phyloP scores from a whole-genome alignment of 2,113 vertebrate genomes.

The Cavia porcellus region DNA sequence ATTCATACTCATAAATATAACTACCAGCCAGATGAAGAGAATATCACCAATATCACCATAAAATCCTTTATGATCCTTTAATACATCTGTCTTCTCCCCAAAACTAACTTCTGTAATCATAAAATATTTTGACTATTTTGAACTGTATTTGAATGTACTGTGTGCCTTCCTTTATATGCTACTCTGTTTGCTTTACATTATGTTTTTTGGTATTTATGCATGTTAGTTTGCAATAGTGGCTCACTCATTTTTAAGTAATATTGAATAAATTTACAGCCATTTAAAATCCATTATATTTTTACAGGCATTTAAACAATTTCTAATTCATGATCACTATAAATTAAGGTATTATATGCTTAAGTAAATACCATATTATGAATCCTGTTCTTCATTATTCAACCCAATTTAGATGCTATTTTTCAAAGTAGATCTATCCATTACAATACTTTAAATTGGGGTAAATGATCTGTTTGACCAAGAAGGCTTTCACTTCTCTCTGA shows the following conservation, averaged over 20 bases:
- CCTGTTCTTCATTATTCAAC: neutral
- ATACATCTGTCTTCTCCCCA: neutral
- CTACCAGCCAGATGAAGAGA: neutral
- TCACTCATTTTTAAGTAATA: neutral
- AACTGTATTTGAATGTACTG: neutral
- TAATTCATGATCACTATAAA: neutral
- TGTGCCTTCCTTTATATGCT: neutral
- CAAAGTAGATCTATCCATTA: neutral
- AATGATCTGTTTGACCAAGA: neutral
- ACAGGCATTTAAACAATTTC: constrained; percentile 6
- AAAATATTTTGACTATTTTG: neutral
- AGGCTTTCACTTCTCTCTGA: neutral
- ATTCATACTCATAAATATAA: neutral
- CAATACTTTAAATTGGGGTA: neutral
- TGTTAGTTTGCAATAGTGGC: neutral
- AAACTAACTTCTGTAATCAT: neutral
- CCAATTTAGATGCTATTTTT: constrained; percentile 23
- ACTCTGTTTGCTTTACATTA: neutral
- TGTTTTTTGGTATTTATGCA: constrained; percentile 2
- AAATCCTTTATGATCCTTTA: neutral
- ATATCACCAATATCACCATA: neutral
- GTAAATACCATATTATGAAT: neutral
- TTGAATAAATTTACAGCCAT: neutral
- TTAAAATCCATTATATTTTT: constrained; percentile 10
- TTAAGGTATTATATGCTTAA: neutral